Evolutionary conservation across 2,113 vertebrate genomes (phyloP).

Genomic region (Delphinus delphis): DNA sequence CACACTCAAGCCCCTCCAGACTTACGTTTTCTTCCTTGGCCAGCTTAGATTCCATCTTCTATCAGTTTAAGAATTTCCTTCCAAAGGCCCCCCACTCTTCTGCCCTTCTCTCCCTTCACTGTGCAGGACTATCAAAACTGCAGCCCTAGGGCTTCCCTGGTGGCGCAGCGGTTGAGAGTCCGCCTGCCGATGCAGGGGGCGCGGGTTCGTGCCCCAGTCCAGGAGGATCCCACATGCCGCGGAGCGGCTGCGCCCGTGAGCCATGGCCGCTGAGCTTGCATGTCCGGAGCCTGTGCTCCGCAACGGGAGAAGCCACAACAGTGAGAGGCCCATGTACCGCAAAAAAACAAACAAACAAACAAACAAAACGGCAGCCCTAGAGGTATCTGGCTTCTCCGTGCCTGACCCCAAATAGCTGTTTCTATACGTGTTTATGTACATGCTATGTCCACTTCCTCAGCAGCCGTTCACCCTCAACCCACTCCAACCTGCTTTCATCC

Average conservation of each 20-base stretch:
- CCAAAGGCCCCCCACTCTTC: neutral
- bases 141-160: neutral
- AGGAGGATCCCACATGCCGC: no score
- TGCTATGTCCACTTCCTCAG: neutral
- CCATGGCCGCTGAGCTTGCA: no score
- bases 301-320: no score
- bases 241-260: no score
- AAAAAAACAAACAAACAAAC: no score
- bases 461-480: neutral
- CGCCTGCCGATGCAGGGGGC: no score
- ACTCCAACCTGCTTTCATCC: neutral
- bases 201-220: no score
- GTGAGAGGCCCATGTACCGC: no score
- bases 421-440: rapidly evolving
- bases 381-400: neutral
- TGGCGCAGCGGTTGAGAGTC: no score
- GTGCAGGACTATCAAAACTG: neutral
- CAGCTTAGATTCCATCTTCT: neutral
- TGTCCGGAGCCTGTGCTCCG: no score
- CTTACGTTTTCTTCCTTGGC: neutral
- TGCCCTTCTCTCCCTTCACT: neutral
- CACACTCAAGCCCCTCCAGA: neutral
- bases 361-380: neutral
- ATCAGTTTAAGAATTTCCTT: neutral
- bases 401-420: neutral